Percentiles rank a stretch among this genome's conserved stretches.
Conservation (phyloP, 2,797 vertebrate genomes). For the Picus viridis region DNA sequence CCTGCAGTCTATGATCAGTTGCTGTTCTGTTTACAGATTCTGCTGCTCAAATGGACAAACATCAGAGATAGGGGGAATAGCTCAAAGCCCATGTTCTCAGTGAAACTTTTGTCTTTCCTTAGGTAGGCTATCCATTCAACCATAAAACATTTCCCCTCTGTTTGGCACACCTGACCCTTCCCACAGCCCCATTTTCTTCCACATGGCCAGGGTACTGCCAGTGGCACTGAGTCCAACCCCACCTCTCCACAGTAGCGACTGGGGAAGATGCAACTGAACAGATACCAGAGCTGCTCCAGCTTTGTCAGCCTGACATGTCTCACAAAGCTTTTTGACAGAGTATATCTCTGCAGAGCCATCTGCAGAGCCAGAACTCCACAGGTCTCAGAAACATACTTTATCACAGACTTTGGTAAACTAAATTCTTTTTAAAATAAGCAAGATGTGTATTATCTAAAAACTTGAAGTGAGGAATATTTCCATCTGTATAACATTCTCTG, state of each 20-base stretch:
- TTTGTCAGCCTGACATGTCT: not conserved
- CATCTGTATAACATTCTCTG: not conserved
- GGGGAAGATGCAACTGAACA: not conserved
- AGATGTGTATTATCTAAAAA: not conserved
- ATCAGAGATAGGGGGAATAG: not conserved
- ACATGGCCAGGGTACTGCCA: too few species aligned
- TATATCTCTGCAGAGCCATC: not conserved
- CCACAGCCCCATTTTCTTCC: not conserved
- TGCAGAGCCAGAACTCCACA: not conserved
- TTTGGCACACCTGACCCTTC: not conserved
- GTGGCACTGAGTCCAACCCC: not conserved
- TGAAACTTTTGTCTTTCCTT: not conserved
- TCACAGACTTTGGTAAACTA: not conserved
- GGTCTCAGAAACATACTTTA: not conserved
- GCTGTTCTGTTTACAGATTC: not conserved
- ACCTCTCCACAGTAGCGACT: not conserved
- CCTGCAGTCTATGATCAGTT: not conserved
- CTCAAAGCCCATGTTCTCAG: not conserved
- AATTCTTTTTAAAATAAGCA: not conserved
- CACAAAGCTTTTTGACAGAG: not conserved
- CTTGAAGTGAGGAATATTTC: not conserved
- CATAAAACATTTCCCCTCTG: not conserved
- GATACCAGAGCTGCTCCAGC: not conserved
- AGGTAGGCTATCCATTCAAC: not conserved
- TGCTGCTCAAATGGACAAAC: not conserved